Evolutionary conservation across 2,888 invertebrate genomes (phyloP).

Genomic region (Andrena hattorfiana): DNA sequence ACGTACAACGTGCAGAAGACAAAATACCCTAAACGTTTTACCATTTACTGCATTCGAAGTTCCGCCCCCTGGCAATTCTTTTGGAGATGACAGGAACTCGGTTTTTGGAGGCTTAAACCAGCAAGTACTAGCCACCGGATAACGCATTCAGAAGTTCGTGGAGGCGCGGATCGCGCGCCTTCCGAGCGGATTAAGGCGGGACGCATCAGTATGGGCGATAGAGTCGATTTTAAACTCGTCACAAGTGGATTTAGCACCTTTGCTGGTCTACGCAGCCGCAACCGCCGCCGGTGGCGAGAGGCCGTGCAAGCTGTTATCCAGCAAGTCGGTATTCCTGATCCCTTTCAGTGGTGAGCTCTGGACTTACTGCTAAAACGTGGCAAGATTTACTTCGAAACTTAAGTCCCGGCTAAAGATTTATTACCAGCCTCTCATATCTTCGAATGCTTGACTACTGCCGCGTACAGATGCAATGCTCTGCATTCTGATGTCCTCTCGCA

Average conservation of each 20-base stretch:
- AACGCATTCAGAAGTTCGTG: slow-evolving; percentile 11
- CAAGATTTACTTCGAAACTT: slow-evolving; percentile 84
- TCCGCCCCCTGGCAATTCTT: no score
- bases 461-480: slow-evolving; percentile 71
- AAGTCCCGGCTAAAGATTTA: slow-evolving; percentile 83
- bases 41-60: no score
- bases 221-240: slow-evolving; percentile 80
- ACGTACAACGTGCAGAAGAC: no score
- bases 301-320: slow-evolving; percentile 73
- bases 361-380: slow-evolving; percentile 85
- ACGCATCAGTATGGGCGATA: slow-evolving; percentile 77
- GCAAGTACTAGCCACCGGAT: not conserved
- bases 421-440: slow-evolving; percentile 76
- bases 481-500: slow-evolving; percentile 72
- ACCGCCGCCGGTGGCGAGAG: slow-evolving; percentile 35
- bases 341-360: slow-evolving; percentile 81
- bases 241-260: slow-evolving; percentile 81
- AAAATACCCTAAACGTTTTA: no score
- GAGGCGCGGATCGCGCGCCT: slow-evolving; percentile 35
- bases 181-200: slow-evolving; percentile 63
- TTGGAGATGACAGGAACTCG: not conserved
- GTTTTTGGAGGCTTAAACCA: not conserved
- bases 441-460: slow-evolving; percentile 65
- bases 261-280: slow-evolving; percentile 69
- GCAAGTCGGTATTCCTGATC: slow-evolving; percentile 81